A percentile compares a stretch with the other conserved stretches of the same genome.
phyloP scores from a whole-genome alignment of 53 echinoderm and acorn worm species.

The Pentamera pediparva region DNA sequence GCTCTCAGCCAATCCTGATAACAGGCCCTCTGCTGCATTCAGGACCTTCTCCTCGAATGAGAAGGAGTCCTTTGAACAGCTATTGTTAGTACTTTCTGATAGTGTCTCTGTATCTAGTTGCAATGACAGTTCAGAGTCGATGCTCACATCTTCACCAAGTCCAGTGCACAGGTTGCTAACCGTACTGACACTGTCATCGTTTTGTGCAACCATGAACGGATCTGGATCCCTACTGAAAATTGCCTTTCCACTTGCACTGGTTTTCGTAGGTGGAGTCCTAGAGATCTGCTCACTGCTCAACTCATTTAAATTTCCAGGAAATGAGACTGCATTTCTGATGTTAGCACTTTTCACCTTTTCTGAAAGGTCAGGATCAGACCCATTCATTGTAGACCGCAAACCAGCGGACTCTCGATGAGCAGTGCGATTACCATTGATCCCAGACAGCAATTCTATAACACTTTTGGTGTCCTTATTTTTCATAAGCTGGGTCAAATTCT shows the following conservation, averaged over 20 bases:
- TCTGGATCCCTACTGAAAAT: too few species aligned
- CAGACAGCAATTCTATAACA: slow-evolving; percentile 12
- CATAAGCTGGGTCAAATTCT: slow-evolving; percentile 25
- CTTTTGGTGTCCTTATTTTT: slow-evolving; percentile 14
- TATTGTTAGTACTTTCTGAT: background rate
- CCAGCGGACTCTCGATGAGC: slow-evolving; percentile 3
- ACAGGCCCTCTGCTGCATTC: background rate
- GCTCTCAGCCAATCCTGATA: background rate
- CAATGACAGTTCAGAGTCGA: background rate
- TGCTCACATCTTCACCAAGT: background rate
- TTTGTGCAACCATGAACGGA: too few species aligned
- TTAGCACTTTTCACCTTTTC: slow-evolving; percentile 11
- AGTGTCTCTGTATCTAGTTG: background rate
- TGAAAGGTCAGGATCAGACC: background rate
- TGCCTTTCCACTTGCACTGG: too few species aligned
- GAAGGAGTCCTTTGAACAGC: slow-evolving; percentile 3
- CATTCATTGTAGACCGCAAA: slow-evolving; percentile 29
- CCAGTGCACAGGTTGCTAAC: too few species aligned
- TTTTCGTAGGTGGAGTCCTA: too few species aligned
- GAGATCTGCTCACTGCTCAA: too few species aligned
- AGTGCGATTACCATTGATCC: slow-evolving; percentile 22
- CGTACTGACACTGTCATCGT: too few species aligned
- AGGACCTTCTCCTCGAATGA: slow-evolving; percentile 8
- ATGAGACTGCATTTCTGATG: slow-evolving; percentile 10
- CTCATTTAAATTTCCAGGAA: too few species aligned